A percentile compares a stretch with the other conserved stretches of the same genome.
Evolutionary conservation across 2,888 invertebrate species (phyloP).

Genomic region (Sussaba pulchella): DNA sequence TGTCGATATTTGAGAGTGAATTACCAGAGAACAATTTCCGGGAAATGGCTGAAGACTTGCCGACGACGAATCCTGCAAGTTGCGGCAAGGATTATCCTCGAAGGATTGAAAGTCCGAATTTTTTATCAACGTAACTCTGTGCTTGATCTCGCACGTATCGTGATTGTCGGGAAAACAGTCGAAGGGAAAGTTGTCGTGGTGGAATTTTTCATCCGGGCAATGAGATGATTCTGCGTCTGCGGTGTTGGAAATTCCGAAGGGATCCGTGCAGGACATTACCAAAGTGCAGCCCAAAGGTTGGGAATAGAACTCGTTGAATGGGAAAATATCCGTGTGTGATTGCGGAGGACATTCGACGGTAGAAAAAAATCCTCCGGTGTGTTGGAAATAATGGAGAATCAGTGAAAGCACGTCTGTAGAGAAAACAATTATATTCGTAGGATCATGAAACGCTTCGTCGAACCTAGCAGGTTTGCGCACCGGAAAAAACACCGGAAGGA

Average conservation of each 20-base stretch:
- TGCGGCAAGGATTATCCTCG: conserved; percentile 49
- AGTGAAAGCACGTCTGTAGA: conserved; percentile 40
- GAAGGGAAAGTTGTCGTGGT: conserved; percentile 43
- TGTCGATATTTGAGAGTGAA: conserved; percentile 5
- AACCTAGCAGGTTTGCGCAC: too few species aligned
- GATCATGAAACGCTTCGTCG: background rate
- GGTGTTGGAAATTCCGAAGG: background rate
- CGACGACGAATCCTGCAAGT: conserved; percentile 30
- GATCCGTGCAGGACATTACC: conserved; percentile 45
- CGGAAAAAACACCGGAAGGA: too few species aligned
- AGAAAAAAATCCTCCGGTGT: conserved; percentile 41
- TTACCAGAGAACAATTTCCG: conserved; percentile 68
- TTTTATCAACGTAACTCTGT: conserved; percentile 49
- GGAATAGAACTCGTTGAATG: conserved; percentile 31
- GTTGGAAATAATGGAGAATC: conserved; percentile 29
- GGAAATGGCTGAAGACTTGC: conserved; percentile 60
- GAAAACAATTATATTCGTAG: background rate
- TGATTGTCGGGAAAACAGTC: conserved; percentile 40
- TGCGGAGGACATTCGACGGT: conserved; percentile 56
- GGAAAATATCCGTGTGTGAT: conserved; percentile 19
- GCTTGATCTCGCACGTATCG: conserved; percentile 51
- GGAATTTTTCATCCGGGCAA: conserved; percentile 37
- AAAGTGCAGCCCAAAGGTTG: conserved; percentile 51
- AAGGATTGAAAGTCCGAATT: conserved; percentile 14
- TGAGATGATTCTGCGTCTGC: background rate